Base-by-base conservation (phyloP, 2,888 invertebrate species). In the Seladonia tumulorum region DNA sequence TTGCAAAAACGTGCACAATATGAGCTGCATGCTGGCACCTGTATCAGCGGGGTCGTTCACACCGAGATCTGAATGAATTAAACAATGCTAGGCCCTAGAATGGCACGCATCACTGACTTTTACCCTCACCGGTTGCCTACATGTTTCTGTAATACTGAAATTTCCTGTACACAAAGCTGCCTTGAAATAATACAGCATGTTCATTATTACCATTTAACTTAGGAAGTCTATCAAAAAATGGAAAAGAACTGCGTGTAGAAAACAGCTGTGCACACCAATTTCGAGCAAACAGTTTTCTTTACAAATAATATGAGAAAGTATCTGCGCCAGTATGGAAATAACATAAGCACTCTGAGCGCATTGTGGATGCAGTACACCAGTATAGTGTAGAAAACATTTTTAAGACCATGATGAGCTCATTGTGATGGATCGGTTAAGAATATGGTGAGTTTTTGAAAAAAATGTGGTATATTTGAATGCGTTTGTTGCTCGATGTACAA, bases 11-110 rank as follows among this genome's bases (percentile, higher is more conserved):
- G 47, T 66, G 68, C 53, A 74, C 60, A 75, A 86, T 84, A 76
- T 76, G 74, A 87, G 85, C 72, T 88, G 89, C 85, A 92, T 93
- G 92, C 93, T 93, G 93, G 93, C 91, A 90, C 92, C 93, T 90
- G 87, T 92, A 93, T 92, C 79, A 39, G 72, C 73, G 60, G 72
- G 88, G 87, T 87, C 80, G 70, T 81, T 90, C 86, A 86, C 86
- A 85, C 60, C 86, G 29, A 79, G 42, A 83, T 77, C 45, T 39
- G 63, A 70, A 76, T 76, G 80, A 78, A 79, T 83, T 79, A 81
- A 75, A n/a, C 35, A 12, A 70, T 70, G 1, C n/a, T 42, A 39
- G 39, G 0, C 42, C n/a, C 70, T 70, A 70, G 42, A 42, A 42
- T 42, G n/a, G 39, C 42, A 70, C 22, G 42, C 42, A n/a, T 39